Evolutionary conservation across 2,113 vertebrate species (phyloP).

Genomic region (Grammomys dolichurus): DNA sequence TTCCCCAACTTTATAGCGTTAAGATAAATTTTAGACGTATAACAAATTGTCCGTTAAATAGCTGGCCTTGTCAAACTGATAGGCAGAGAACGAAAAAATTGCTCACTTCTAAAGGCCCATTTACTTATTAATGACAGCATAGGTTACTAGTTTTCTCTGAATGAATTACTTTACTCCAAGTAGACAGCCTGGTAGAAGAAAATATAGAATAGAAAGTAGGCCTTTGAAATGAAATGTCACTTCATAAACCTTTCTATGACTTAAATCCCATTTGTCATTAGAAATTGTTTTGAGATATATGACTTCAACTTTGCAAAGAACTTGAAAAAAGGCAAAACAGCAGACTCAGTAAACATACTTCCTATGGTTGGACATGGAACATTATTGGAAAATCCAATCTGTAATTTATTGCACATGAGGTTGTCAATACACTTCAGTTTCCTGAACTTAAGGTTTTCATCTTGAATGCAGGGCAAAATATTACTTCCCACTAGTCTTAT

Average conservation of each 20-base stretch:
- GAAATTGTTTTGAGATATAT: conserved; percentile 50
- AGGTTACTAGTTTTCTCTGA: conserved; percentile 68
- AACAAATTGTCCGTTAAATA: conserved; percentile 65
- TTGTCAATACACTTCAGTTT: conserved; percentile 33
- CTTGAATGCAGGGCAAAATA: conserved; percentile 4
- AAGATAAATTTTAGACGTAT: conserved; percentile 76
- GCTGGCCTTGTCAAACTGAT: conserved; percentile 72
- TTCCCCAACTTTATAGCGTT: conserved; percentile 66
- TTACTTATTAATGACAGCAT: conserved; percentile 75
- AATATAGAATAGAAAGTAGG: conserved; percentile 27
- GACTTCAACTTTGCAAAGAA: conserved; percentile 58
- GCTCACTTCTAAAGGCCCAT: conserved; percentile 58
- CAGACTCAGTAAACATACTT: conserved; percentile 39
- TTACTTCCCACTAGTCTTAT: neutral
- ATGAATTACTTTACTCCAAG: conserved; percentile 63
- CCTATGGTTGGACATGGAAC: conserved; percentile 27
- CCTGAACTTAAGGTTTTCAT: conserved; percentile 12
- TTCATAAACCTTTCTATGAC: conserved; percentile 45
- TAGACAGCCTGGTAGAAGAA: conserved; percentile 6
- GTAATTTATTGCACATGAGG: conserved; percentile 63
- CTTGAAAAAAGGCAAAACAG: conserved; percentile 35
- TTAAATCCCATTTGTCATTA: conserved; percentile 60
- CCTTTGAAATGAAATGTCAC: conserved; percentile 65
- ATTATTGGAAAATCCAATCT: conserved; percentile 37
- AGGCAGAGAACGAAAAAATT: conserved; percentile 57